Evolutionary conservation across 2,113 vertebrate species (phyloP).

Genomic region (Bubalus kerabau): DNA sequence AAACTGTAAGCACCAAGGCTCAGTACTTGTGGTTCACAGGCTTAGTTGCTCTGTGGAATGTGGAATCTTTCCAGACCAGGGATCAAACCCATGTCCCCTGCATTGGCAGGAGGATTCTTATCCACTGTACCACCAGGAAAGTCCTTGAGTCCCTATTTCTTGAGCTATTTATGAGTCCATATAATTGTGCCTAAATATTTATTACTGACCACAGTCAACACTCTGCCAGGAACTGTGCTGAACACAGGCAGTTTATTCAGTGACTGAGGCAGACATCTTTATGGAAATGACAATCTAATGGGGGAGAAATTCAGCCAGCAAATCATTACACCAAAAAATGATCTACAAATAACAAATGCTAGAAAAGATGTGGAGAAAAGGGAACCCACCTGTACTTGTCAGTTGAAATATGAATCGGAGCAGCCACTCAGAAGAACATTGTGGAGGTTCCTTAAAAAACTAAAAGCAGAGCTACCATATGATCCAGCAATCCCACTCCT

Average conservation of each 20-base stretch:
- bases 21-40: neutral
- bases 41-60: neutral
- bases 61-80: neutral
- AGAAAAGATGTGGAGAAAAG: neutral
- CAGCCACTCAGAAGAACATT: neutral
- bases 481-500: neutral
- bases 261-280: rapidly evolving
- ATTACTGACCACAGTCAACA: rapidly evolving
- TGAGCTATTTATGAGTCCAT: neutral
- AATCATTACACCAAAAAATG: neutral
- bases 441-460: neutral
- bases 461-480: neutral
- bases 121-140: neutral
- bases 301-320: neutral
- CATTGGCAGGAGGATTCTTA: neutral
- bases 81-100: neutral
- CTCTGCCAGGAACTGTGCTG: rapidly evolving
- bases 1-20: neutral
- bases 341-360: neutral
- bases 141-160: neutral
- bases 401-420: neutral
- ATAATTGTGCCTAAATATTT: neutral
- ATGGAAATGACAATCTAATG: neutral
- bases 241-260: neutral
- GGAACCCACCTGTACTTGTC: neutral